Evolutionary conservation across 2,888 invertebrate species (phyloP).

Genomic region (Cyrtodaria siliqua): DNA sequence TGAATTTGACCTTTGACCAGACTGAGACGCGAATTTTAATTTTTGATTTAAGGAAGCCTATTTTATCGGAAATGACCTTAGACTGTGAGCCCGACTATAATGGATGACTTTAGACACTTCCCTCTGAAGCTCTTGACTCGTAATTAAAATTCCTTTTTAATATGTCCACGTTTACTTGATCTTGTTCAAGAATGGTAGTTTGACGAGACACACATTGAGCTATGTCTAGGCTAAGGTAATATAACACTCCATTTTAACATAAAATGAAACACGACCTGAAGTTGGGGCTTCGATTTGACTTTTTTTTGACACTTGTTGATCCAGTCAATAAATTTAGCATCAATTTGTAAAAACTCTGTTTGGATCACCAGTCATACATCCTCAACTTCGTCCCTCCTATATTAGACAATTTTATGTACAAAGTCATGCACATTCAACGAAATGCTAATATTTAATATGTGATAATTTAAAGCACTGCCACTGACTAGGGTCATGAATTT

Average conservation of each 20-base stretch:
- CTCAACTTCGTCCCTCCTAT: too few species aligned
- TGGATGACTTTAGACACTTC: conserved; percentile 61
- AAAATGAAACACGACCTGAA: neutral
- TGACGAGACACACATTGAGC: neutral
- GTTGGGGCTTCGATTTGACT: neutral
- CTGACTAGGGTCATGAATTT: too few species aligned
- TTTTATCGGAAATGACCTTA: neutral
- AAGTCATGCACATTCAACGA: too few species aligned
- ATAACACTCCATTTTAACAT: neutral
- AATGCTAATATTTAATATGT: too few species aligned
- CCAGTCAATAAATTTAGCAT: too few species aligned
- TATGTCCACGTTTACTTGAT: neutral
- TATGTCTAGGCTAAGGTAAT: conserved; percentile 39
- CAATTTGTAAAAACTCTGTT: too few species aligned
- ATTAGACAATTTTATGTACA: too few species aligned
- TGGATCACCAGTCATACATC: too few species aligned
- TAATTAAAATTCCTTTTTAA: conserved; percentile 16
- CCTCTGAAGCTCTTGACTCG: conserved; percentile 39
- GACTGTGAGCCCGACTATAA: conserved; percentile 9
- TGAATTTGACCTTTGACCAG: conserved; percentile 16
- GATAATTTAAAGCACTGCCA: too few species aligned
- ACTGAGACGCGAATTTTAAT: conserved; percentile 12
- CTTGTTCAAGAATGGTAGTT: neutral
- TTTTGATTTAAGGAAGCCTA: neutral
- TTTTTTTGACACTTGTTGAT: neutral